phyloP scores from a whole-genome alignment of 2,888 invertebrate species.

The Chromoteleia sp. region DNA sequence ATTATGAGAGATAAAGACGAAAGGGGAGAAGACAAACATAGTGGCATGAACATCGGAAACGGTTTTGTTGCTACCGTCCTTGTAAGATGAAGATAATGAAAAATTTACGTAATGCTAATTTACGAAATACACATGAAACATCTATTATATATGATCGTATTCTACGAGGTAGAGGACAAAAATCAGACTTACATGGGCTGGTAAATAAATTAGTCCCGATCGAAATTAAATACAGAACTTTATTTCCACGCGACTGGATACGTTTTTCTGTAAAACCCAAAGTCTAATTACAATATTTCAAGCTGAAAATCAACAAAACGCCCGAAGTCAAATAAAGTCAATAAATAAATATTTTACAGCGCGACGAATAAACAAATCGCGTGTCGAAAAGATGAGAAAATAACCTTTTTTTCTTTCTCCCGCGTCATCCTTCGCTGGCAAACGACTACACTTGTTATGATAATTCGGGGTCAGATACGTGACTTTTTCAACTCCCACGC shows the following conservation, averaged over 20 bases:
- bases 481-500: slow-evolving; percentile 48
- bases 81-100: slow-evolving; percentile 42
- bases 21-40: too few relatives aligned
- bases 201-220: slow-evolving; percentile 44
- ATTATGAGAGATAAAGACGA: too few relatives aligned
- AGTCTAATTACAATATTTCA: slow-evolving; percentile 38
- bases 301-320: slow-evolving; percentile 30
- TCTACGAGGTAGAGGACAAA: slow-evolving; percentile 25
- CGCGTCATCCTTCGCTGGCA: slow-evolving; percentile 13
- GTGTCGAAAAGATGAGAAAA: slow-evolving; percentile 1
- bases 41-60: too few relatives aligned
- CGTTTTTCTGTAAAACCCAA: slow-evolving; percentile 9
- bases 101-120: slow-evolving; percentile 53
- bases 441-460: slow-evolving; percentile 50
- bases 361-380: slow-evolving; percentile 35
- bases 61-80: slow-evolving; percentile 25
- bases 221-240: slow-evolving; percentile 38
- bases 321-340: not conserved
- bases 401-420: not conserved
- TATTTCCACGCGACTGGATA: slow-evolving; percentile 21
- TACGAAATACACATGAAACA: slow-evolving; percentile 57
- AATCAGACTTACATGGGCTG: slow-evolving; percentile 13
- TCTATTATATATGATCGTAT: slow-evolving; percentile 51
- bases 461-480: slow-evolving; percentile 42
- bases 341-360: slow-evolving; percentile 37